Base-by-base conservation (phyloP, 2,888 invertebrate species). In the Caenorhabditis afra region DNA sequence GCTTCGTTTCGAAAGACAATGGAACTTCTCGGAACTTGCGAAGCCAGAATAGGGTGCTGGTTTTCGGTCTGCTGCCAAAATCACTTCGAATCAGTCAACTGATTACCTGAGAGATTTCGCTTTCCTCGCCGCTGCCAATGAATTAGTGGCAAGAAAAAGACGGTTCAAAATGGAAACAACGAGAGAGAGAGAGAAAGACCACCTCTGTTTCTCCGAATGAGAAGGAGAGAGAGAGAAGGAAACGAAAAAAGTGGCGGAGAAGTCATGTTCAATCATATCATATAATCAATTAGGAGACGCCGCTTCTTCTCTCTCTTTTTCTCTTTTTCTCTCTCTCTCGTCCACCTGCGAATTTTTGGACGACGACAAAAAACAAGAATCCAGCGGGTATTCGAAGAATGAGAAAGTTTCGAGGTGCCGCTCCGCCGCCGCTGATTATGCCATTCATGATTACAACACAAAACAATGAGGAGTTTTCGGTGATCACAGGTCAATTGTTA, bases 211-310 rank as follows among this genome's bases (percentile, higher is more conserved):
- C 66, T 57, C 67, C 47, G 66, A 66, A 65, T 47, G 66, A 66
- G 53, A 64, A 41, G 41, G 44, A 65, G 37, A 37, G 37, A 37
- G 37, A 37, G 41, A 41, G 14, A 41, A 52, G 29, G 29, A 52
- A 29, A 52, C 16, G 49, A 50, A 23, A 50, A 61, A 53, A 61
- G 68, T 61, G 59, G 52, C 52, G 29, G 55, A 71, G 49, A 62
- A 71, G 71, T 71, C 71, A 71, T 71, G 71, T 71, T 71, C 71
- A 71, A 71, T 71, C 62, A 71, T 71, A 71, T 71, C 71, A 71
- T 71, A 71, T 71, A 71, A 71, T 71, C 71, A 71, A 71, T 71
- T 71, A 64, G 49, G 68, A 53, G 50, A 29, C 50, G 53, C 47
- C 45, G 44, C 49, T 55, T 23, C 20, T 45, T 61, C 44, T 45